Conservation (phyloP, 2,113 vertebrate genomes). For the Eclectus roratus region DNA sequence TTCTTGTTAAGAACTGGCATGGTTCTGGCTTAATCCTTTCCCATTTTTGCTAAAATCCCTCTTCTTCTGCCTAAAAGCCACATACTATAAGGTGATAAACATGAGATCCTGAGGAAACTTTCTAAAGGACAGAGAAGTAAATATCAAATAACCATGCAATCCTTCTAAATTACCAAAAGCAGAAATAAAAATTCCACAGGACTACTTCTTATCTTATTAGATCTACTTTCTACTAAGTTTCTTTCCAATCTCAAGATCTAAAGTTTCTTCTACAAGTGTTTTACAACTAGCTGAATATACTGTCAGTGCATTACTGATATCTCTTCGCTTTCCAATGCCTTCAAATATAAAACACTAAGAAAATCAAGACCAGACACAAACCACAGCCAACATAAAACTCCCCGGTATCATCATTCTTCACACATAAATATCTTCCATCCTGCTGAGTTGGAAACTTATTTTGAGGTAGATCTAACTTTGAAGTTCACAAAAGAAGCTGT, state of each 20-base stretch:
- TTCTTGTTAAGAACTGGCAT: neutral
- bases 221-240: neutral
- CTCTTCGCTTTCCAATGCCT: neutral
- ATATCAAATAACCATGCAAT: neutral
- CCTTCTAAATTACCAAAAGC: neutral
- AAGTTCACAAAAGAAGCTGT: slow-evolving; percentile 5
- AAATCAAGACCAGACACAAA: slow-evolving; percentile 37
- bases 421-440: slow-evolving; percentile 5
- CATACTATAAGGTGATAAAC: neutral
- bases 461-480: slow-evolving; percentile 9
- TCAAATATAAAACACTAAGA: neutral
- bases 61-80: neutral
- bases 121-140: neutral
- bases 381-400: neutral
- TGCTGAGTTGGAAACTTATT: slow-evolving; percentile 17
- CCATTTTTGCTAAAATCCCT: neutral
- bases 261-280: neutral
- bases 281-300: neutral
- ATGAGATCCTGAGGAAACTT: neutral
- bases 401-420: neutral
- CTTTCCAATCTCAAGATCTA: neutral
- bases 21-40: neutral
- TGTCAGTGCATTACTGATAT: neutral
- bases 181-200: neutral
- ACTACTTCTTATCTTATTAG: neutral